Evolutionary conservation across 2,888 invertebrate genomes (phyloP), one percentile per base, ranked within the genome.

Genomic region (Trissonchulus latispiculum): DNA sequence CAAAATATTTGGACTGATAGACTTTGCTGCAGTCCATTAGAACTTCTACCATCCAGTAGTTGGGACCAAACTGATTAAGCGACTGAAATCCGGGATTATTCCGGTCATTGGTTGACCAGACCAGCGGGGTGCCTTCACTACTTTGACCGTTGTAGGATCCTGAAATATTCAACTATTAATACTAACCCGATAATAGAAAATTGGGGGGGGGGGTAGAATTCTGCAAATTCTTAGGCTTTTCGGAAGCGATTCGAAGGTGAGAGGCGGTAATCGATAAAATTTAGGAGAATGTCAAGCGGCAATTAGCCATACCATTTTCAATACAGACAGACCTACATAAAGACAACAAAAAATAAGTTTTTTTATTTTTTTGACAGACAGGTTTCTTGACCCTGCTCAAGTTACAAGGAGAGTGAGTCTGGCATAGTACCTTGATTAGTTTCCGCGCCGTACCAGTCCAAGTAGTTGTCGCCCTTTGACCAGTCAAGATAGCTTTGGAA

Each of bases 21-120:
- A 83, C 80, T 74, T 80, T 80, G 8, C 79, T 79, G 76, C 85
- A 85, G 76, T 85, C 84, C 83, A 85, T 84, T 32, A 81, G 80
- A 0, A 84, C 71, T 71, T 84, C 83, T n/a, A 83, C 80, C 75
- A 85, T 79, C 85, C 85, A 85, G 77, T 84, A 85, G 71, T 83
- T 83, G 1, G 81, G 77, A 1, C 84, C 85, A 75, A 80, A 85
- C 72, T 79, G 83, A 77, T 83, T 82, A 8, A 79, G 77, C 2
- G 77, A 79, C 70, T 80, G 80, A 76, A 81, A 82, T 36, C 80
- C 81, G 18, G 77, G 76, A 0, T 80, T 78, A 0, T 75, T 77
- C 1, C 78, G 77, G 73, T 81, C 78, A 67, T 80, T 80, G 28
- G 80, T 81, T 18, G 80, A 78, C 68, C 78, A 81, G 18, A 78